Base-by-base conservation (phyloP, 2,888 invertebrate genomes). In the Clusia tigrina region DNA sequence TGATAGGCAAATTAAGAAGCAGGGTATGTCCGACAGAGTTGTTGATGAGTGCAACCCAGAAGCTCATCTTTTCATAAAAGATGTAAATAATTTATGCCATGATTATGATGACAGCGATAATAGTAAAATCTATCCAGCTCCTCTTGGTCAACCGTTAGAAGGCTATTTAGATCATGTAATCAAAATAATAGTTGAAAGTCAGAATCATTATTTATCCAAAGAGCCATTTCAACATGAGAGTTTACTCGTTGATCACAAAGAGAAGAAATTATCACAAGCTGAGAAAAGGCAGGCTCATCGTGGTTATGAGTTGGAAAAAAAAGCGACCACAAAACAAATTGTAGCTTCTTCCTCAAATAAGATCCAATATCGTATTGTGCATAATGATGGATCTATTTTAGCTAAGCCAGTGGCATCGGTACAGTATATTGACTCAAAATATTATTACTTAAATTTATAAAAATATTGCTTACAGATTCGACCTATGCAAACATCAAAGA, bases 21-120 rank as follows among this genome's bases (percentile, higher is more conserved):
- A 98, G 84, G 98, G 98, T 63, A 96, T 98, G 93, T 94, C 98
- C 0, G 97, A 98, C 84, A 88, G 98, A 17, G 97, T 99, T 2
- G 97, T 99, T 0, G 98, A 99, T 85, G 98, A 99, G 81, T 93
- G 97, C 78, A 96, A 98, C 83, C 97, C 98, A 0, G 96, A 98
- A 79, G 96, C 96, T 1, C 94, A 94, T 81, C 86, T 95, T 26
- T 93, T 93, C 1, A 89, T 94, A 84, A 94, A 94, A 83, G 95
- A 95, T 77, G 91, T 94, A 32, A 94, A 93, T 15, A 94, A 93
- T 67, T 85, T 98, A 23, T 92, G 96, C 75, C 94, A 94, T 85
- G 94, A 95, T 77, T 94, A 95, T 80, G 94, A 93, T 79, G 95
- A 95, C 75, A 88, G 91, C 23, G 91, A 91, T 70, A 55, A 60